Percentiles rank a stretch among this genome's conserved stretches.
Evolutionary conservation across 2,888 invertebrate genomes (phyloP).

Genomic region (Abrostola tripartita): DNA sequence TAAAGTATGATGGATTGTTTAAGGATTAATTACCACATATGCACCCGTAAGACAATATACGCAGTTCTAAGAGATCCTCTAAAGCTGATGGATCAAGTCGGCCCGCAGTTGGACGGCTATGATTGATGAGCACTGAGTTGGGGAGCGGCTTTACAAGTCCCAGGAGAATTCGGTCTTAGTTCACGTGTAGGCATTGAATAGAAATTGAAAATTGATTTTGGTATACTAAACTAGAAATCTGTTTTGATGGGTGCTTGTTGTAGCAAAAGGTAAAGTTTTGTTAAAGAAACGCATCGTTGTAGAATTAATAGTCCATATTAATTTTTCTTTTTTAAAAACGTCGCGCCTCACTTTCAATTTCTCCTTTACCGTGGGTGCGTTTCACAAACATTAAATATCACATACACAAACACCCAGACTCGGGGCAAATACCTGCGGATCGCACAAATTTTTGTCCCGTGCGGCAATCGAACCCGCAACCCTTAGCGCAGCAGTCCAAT

Average conservation of each 20-base stretch:
- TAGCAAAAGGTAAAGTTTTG: no score
- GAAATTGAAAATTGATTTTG: conserved; percentile 30
- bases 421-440: no score
- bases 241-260: not conserved
- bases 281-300: no score
- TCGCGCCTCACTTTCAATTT: no score
- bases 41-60: conserved; percentile 27
- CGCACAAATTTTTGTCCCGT: no score
- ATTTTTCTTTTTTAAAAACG: no score
- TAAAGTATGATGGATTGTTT: conserved; percentile 5
- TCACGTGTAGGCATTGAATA: conserved; percentile 16
- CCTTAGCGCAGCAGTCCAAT: no score
- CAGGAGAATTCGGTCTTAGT: conserved; percentile 16
- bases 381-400: no score
- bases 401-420: no score
- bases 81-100: conserved; percentile 41
- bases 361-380: no score
- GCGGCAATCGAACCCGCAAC: no score
- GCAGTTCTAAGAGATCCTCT: conserved; percentile 23
- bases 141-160: not conserved
- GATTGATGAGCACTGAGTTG: conserved; percentile 52
- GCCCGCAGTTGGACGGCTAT: conserved; percentile 38
- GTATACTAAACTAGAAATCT: conserved; percentile 12
- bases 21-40: conserved; percentile 19
- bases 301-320: no score